These are phyloP conservation scores for Melanophora roralis DNA, from an alignment of 2,888 invertebrate genomes.

Conservation along the genomic window DNA sequence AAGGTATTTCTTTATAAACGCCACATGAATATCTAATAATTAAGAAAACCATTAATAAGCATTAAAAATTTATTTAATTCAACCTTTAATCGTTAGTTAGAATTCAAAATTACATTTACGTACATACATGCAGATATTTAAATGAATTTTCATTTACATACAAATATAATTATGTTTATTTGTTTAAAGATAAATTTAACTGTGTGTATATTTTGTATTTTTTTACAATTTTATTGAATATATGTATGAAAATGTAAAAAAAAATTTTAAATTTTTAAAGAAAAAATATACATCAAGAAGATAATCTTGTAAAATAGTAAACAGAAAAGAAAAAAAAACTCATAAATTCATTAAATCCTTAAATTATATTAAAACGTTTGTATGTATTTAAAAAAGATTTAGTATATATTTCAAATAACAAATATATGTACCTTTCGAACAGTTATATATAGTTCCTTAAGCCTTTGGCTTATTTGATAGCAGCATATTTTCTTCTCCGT, in stretches of 20 bases:
- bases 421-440: conserved; percentile 41
- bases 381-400: background rate
- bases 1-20: too few species aligned
- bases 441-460: conserved; percentile 28
- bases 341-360: conserved; percentile 22
- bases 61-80: too few species aligned
- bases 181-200: background rate
- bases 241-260: background rate
- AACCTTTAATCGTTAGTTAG: background rate
- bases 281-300: conserved; percentile 33
- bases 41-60: too few species aligned
- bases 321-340: background rate
- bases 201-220: background rate
- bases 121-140: background rate
- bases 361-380: conserved; percentile 3
- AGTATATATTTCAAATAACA: conserved; percentile 21
- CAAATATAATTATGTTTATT: conserved; percentile 2
- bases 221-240: background rate
- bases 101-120: background rate
- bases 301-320: background rate
- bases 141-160: background rate
- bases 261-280: conserved; percentile 22
- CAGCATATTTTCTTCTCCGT: background rate
- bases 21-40: too few species aligned
- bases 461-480: conserved; percentile 36